Evolutionary conservation across 2,113 vertebrate species (phyloP).

Genomic region (Lagenorhynchus albirostris): DNA sequence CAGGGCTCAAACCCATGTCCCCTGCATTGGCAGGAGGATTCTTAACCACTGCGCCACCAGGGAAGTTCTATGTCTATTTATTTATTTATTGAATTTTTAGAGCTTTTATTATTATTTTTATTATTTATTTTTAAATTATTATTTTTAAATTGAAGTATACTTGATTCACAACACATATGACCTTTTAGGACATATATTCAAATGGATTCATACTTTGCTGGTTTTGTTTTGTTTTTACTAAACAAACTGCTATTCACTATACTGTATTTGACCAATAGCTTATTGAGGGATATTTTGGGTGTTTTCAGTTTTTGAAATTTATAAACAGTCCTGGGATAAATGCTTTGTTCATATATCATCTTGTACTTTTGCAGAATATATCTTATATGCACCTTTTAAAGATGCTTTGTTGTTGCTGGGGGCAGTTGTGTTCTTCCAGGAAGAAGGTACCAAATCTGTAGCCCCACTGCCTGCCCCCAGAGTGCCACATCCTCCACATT

Average conservation of each 20-base stretch:
- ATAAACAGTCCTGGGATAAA: not conserved
- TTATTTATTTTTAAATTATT: not conserved
- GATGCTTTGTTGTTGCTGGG: not conserved
- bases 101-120: no score
- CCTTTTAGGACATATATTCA: not conserved
- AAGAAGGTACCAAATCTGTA: not conserved
- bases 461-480: not conserved
- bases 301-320: conserved; percentile 27
- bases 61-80: not conserved
- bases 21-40: not conserved
- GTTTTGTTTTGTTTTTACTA: not conserved
- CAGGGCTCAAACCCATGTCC: not conserved
- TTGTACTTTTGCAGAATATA: not conserved
- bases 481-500: not conserved
- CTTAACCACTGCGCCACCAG: not conserved
- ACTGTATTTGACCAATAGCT: not conserved
- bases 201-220: not conserved
- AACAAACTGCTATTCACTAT: not conserved
- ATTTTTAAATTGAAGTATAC: not conserved
- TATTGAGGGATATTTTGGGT: not conserved
- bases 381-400: not conserved
- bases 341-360: not conserved
- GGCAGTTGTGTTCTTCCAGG: not conserved
- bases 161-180: not conserved
- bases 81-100: no score